These are phyloP conservation scores for Atopsyche davidsoni DNA, from an alignment of 1,140 invertebrate genomes.

Conservation along the genomic window DNA sequence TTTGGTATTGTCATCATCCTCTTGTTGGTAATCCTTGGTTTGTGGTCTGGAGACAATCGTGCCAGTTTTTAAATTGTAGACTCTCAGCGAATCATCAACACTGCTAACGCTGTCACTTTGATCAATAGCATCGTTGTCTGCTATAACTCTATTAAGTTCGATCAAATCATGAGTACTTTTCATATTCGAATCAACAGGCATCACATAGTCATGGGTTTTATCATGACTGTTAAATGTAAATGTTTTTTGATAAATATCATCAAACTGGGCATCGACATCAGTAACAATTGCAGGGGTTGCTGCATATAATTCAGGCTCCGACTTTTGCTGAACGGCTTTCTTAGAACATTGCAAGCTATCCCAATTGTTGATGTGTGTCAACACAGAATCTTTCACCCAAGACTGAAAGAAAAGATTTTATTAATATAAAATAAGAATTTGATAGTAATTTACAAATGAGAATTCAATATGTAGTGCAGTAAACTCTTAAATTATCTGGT, in stretches of 20 bases:
- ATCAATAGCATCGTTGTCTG: slow-evolving; percentile 32
- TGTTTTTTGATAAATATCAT: slow-evolving; percentile 25
- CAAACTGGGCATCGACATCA: slow-evolving; percentile 25
- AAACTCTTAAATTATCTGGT: too few species aligned
- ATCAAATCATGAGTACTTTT: slow-evolving; percentile 11
- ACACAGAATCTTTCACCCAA: too few species aligned
- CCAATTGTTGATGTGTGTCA: too few species aligned
- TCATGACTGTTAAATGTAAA: slow-evolving; percentile 18
- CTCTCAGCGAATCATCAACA: slow-evolving; percentile 45
- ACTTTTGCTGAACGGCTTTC: too few species aligned
- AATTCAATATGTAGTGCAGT: too few species aligned
- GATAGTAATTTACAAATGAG: too few species aligned
- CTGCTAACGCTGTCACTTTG: slow-evolving; percentile 38
- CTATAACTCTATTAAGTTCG: slow-evolving; percentile 14
- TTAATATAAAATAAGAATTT: too few species aligned
- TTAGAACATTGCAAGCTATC: too few species aligned
- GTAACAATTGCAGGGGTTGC: slow-evolving; percentile 17
- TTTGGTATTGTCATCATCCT: neutral
- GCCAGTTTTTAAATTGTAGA: slow-evolving; percentile 46
- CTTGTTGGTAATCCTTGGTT: neutral
- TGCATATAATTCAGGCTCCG: slow-evolving; percentile 20
- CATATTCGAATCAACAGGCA: slow-evolving; percentile 16
- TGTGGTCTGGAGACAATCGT: slow-evolving; percentile 35
- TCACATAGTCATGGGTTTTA: slow-evolving; percentile 5
- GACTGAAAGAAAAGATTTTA: too few species aligned